Percentiles rank a stretch among this genome's conserved stretches.
phyloP scores from a whole-genome alignment of 2,888 invertebrate species.

The Acanthococcus lagerstroemiae region DNA sequence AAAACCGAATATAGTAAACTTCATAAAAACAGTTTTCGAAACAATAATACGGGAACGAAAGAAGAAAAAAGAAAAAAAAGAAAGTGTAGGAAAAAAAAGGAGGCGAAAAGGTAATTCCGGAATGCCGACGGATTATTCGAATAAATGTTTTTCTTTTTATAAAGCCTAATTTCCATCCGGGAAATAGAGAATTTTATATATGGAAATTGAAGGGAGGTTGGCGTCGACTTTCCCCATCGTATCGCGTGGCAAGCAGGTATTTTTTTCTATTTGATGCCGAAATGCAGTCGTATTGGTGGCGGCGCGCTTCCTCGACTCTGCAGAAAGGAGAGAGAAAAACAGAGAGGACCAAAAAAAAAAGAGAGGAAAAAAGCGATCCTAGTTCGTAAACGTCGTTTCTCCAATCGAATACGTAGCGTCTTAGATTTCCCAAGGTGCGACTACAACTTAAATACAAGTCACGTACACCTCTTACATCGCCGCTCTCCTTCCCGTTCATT shows the following conservation, averaged over 20 bases:
- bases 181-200: constrained; percentile 20
- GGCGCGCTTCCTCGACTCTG: no score
- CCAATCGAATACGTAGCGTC: constrained; percentile 22
- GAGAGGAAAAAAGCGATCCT: no score
- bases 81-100: neutral
- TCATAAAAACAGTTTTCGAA: no score
- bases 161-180: constrained; percentile 23
- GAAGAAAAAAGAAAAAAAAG: neutral
- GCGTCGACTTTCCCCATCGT: no score
- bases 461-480: constrained; percentile 16
- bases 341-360: no score
- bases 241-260: no score
- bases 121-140: neutral
- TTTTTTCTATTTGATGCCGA: no score
- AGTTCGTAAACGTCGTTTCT: constrained; percentile 22
- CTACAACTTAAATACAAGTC: constrained; percentile 26
- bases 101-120: neutral
- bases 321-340: no score
- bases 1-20: no score
- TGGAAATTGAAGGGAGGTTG: constrained; percentile 10
- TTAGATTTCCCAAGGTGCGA: constrained; percentile 24
- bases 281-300: no score
- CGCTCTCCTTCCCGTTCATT: constrained; percentile 2
- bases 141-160: constrained; percentile 15
- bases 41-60: no score